phyloP scores from a whole-genome alignment of 2,113 vertebrate species.

The Anguilla japonica region DNA sequence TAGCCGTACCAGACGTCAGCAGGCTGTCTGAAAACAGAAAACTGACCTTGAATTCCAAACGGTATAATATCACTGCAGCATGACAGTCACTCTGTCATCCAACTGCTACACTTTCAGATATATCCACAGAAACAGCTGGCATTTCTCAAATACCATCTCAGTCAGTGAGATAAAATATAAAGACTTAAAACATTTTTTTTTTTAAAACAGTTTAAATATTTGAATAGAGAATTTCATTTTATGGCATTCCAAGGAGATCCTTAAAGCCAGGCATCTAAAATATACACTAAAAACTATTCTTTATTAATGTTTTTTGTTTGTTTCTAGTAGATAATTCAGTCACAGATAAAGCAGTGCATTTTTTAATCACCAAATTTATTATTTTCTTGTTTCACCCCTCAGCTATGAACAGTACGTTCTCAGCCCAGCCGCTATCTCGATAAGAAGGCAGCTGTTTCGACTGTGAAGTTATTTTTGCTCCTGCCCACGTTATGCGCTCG shows the following conservation, averaged over 20 bases:
- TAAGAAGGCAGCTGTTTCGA: neutral
- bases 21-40: neutral
- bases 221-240: no score
- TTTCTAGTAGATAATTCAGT: no score
- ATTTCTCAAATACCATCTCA: neutral
- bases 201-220: no score
- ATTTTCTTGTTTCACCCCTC: no score
- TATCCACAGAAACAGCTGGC: neutral
- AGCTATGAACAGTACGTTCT: neutral
- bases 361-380: no score
- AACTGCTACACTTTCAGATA: conserved; percentile 7
- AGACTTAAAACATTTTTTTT: no score
- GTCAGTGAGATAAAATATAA: neutral
- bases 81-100: conserved; percentile 10
- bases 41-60: neutral
- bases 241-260: no score
- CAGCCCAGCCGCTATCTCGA: neutral
- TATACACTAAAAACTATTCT: no score
- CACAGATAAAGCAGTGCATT: no score
- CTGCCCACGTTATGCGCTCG: neutral
- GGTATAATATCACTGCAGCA: neutral
- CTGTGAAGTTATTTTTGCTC: neutral
- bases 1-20: neutral
- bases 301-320: no score
- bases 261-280: no score